Evolutionary conservation across 2,888 invertebrate genomes (phyloP), one percentile per base, ranked within the genome.

Genomic region (Hedya salicella): DNA sequence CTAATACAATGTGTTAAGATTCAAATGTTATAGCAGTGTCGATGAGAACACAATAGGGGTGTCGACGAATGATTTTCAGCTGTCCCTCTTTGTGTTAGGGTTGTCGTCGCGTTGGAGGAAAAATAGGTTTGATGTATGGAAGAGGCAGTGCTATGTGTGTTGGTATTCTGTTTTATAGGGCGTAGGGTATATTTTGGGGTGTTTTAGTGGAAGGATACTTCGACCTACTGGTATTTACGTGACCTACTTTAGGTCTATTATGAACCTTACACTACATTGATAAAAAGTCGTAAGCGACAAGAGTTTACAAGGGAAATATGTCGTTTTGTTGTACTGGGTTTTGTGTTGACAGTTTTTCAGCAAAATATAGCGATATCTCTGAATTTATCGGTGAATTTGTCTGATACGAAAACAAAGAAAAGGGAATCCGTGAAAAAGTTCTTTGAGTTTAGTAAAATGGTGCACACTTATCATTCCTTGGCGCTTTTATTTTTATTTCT

Each of bases 211-310:
- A 17, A 62, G 62, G 65, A 61, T 50, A 50, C 49, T 16, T 44
- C 71, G 80, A 76, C 79, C 78, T 68, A 77, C 73, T 82, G 79
- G 75, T 80, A 80, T 82, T 83, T 81, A 69, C 71, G 69, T 78
- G 80, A 80, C 79, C 81, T 70, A 78, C 53, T 69, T 78, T 68
- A 62, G 62, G 62, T 63, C 30, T 42, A 44, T 52, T 46, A 57
- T 57, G 32, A 19, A 46, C 44, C 30, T n/a, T 42, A 16, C 36
- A 6, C 11, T 32, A 0, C n/a, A 4, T 17, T 30, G 21, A 14
- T 17, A 32, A 32, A 46, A 44, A n/a, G 46, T 8, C 32, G 32
- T 46, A 32, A 25, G 4, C n/a, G 17, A 8, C 17, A 17, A 8
- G 11, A 0, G 16, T 8, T 17, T 25, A 5, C 11, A 9, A 11